Percentiles rank a stretch among this genome's conserved stretches.
Evolutionary conservation across 2,888 invertebrate species (phyloP).

Genomic region (Trimorus sp.): DNA sequence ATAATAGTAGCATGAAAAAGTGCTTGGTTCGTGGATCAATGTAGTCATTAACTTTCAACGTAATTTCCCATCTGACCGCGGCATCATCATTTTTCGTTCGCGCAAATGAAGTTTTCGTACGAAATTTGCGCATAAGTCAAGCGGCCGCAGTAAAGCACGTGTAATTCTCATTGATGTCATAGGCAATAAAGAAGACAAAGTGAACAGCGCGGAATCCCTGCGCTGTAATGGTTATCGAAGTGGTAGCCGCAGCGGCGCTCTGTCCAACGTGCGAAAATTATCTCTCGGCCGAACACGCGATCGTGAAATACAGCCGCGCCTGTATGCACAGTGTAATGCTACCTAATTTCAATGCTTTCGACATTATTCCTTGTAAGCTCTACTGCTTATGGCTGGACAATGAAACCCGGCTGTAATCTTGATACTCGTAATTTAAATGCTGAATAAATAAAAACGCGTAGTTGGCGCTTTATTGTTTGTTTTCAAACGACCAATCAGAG

Average conservation of each 20-base stretch:
- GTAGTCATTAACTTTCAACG: no score
- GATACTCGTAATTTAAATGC: not conserved
- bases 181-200: slow-evolving; percentile 73
- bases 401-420: slow-evolving; percentile 29
- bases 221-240: slow-evolving; percentile 68
- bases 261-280: slow-evolving; percentile 73
- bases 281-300: slow-evolving; percentile 70
- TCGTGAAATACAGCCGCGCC: slow-evolving; percentile 66
- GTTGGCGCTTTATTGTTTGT: not conserved
- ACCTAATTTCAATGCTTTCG: slow-evolving; percentile 54
- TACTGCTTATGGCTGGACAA: slow-evolving; percentile 38
- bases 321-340: slow-evolving; percentile 52
- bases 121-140: slow-evolving; percentile 26
- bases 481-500: not conserved
- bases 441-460: not conserved
- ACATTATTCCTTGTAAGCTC: slow-evolving; percentile 43
- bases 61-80: not conserved
- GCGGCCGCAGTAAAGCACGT: slow-evolving; percentile 16
- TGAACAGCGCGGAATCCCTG: slow-evolving; percentile 68
- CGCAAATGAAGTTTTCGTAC: slow-evolving; percentile 7
- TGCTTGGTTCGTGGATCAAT: no score
- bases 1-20: no score
- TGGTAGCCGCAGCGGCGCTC: slow-evolving; percentile 66
- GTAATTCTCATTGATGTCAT: slow-evolving; percentile 54
- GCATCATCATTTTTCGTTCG: not conserved